These are phyloP conservation scores for Brachystomella parvula DNA, from an alignment of 1,140 invertebrate genomes.

Conservation along the genomic window DNA sequence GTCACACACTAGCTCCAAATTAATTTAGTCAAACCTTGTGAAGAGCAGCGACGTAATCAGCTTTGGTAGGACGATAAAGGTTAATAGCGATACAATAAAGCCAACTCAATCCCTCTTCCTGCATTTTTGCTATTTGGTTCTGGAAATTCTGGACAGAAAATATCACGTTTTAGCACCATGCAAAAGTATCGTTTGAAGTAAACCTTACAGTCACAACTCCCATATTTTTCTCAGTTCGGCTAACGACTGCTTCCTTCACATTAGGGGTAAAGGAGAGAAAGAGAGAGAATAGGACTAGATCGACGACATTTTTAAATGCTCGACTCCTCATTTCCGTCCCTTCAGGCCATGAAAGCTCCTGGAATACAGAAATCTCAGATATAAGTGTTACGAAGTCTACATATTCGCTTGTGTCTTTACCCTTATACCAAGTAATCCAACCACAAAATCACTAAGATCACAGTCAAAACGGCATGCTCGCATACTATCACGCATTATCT, in stretches of 20 bases:
- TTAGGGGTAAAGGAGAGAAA: slow-evolving; percentile 68
- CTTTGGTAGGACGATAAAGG: slow-evolving; percentile 60
- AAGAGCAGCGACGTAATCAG: slow-evolving; percentile 68
- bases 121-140: slow-evolving; percentile 63
- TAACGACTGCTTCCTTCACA: slow-evolving; percentile 40
- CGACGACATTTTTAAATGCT: slow-evolving; percentile 71
- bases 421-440: slow-evolving; percentile 43
- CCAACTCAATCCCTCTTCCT: slow-evolving; percentile 75
- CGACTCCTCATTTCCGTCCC: slow-evolving; percentile 50
- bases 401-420: slow-evolving; percentile 31
- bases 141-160: slow-evolving; percentile 55
- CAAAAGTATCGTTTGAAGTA: slow-evolving; percentile 21
- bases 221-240: neutral
- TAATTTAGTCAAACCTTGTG: slow-evolving; percentile 57
- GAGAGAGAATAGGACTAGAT: slow-evolving; percentile 76
- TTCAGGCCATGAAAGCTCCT: slow-evolving; percentile 38
- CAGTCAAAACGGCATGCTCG: slow-evolving; percentile 64
- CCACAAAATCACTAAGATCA: slow-evolving; percentile 58
- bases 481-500: slow-evolving; percentile 79
- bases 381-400: neutral
- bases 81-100: slow-evolving; percentile 68
- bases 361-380: neutral
- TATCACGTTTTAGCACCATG: neutral
- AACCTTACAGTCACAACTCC: slow-evolving; percentile 8
- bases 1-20: slow-evolving; percentile 10